Conservation (phyloP, 2,888 invertebrate species). For the Drosophila atroscutellata region DNA sequence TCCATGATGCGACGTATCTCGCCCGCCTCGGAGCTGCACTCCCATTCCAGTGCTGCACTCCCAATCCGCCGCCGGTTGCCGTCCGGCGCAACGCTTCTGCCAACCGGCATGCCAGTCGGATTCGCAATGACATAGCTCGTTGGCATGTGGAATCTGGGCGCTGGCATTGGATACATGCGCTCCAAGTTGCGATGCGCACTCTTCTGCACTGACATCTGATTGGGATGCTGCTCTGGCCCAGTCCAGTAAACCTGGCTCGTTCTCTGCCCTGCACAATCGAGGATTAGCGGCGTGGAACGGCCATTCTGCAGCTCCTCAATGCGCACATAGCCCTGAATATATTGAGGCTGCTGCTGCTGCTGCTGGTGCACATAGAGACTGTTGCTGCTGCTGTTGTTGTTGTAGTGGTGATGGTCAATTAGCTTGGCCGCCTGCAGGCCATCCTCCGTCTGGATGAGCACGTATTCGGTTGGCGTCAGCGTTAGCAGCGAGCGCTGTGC, state of each 20-base stretch:
- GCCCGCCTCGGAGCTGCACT: conserved; percentile 90
- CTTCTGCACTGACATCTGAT: conserved; percentile 51
- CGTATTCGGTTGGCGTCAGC: conserved; percentile 69
- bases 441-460: conserved; percentile 82
- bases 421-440: conserved; percentile 81
- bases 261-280: conserved; percentile 80
- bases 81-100: conserved; percentile 41
- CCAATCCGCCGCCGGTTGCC: conserved; percentile 30
- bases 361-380: conserved; percentile 54
- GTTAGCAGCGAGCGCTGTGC: conserved; percentile 44
- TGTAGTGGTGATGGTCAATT: conserved; percentile 64
- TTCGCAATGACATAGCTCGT: conserved; percentile 39
- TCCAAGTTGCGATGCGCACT: conserved; percentile 71
- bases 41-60: conserved; percentile 86
- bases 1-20: conserved; percentile 88
- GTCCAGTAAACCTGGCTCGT: conserved; percentile 83
- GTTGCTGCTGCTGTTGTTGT: conserved; percentile 5
- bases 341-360: conserved; percentile 55
- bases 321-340: conserved; percentile 55
- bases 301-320: conserved; percentile 71
- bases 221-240: conserved; percentile 64
- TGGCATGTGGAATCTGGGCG: conserved; percentile 45
- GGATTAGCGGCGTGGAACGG: conserved; percentile 82
- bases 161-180: conserved; percentile 66
- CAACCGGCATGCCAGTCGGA: conserved; percentile 49